These are phyloP conservation scores for Drosophila affinis DNA, from an alignment of 2,888 invertebrate species.

Conservation along the genomic window DNA sequence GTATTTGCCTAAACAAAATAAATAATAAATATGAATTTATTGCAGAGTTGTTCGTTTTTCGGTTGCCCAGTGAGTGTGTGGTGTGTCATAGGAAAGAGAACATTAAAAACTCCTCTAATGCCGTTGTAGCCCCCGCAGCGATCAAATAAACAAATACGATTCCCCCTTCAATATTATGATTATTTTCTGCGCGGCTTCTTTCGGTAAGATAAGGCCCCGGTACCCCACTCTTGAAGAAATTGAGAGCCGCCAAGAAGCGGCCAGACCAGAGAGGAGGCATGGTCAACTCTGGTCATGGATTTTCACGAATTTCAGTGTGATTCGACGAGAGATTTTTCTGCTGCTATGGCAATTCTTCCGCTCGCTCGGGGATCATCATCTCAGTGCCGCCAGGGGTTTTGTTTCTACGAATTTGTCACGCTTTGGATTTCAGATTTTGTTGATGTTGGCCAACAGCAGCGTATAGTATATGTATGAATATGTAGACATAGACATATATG, in stretches of 20 bases:
- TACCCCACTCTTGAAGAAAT: constrained; percentile 8
- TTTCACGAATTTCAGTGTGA: constrained; percentile 11
- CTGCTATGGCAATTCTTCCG: constrained; percentile 61
- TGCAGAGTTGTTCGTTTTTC: constrained; percentile 61
- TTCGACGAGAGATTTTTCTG: constrained; percentile 49
- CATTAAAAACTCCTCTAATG: constrained; percentile 43
- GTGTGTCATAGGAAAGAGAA: constrained; percentile 38
- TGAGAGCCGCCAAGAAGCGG: constrained; percentile 11
- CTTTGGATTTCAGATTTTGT: constrained; percentile 73
- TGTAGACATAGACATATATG: constrained; percentile 8
- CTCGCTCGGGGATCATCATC: constrained; percentile 27
- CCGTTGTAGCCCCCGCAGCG: constrained; percentile 38
- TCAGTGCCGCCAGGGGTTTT: constrained; percentile 46
- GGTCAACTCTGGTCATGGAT: constrained; percentile 12
- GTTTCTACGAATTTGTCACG: constrained; percentile 71
- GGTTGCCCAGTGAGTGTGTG: constrained; percentile 18
- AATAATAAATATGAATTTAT: constrained; percentile 78
- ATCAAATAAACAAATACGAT: constrained; percentile 43
- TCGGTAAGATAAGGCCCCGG: constrained; percentile 29
- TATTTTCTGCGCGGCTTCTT: constrained; percentile 24
- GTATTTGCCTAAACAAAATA: constrained; percentile 75
- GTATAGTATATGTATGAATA: background rate
- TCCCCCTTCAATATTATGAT: constrained; percentile 19
- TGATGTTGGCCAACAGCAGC: constrained; percentile 66
- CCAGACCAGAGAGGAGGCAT: background rate